Evolutionary conservation across 2,797 vertebrate genomes (phyloP).

Genomic region (Chiloscyllium punctatum): DNA sequence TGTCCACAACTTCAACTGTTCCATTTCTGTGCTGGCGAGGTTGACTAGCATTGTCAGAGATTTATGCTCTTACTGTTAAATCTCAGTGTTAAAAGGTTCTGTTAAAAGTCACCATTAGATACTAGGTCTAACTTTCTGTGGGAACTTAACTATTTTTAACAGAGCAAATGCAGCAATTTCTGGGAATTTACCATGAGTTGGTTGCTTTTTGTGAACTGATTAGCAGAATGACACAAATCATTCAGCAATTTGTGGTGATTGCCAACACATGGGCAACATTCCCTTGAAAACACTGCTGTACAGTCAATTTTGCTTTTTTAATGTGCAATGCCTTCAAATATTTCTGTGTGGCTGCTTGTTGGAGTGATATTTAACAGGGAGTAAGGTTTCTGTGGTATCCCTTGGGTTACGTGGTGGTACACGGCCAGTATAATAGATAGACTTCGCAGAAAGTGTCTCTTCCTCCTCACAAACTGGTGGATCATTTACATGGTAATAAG

Average conservation of each 20-base stretch:
- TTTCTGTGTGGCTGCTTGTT: background rate
- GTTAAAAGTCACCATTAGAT: background rate
- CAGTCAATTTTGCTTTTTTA: background rate
- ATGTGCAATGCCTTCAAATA: background rate
- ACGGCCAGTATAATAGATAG: too few relatives aligned
- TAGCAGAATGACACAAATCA: background rate
- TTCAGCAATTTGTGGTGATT: background rate
- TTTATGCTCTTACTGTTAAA: background rate
- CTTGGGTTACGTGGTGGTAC: background rate
- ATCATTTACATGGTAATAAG: background rate
- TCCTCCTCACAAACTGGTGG: background rate
- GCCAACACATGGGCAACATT: background rate
- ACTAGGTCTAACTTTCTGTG: background rate
- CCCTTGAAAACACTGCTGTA: background rate
- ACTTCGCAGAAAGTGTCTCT: background rate
- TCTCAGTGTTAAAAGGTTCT: background rate
- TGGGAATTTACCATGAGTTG: background rate
- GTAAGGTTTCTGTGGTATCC: background rate
- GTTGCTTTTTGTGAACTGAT: background rate
- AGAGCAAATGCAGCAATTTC: background rate
- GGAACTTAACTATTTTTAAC: background rate
- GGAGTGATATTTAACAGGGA: background rate
- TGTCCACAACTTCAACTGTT: background rate
- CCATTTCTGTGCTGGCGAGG: background rate
- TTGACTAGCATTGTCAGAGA: background rate